phyloP scores from a whole-genome alignment of 2,113 vertebrate species.

The Ascaphus truei region DNA sequence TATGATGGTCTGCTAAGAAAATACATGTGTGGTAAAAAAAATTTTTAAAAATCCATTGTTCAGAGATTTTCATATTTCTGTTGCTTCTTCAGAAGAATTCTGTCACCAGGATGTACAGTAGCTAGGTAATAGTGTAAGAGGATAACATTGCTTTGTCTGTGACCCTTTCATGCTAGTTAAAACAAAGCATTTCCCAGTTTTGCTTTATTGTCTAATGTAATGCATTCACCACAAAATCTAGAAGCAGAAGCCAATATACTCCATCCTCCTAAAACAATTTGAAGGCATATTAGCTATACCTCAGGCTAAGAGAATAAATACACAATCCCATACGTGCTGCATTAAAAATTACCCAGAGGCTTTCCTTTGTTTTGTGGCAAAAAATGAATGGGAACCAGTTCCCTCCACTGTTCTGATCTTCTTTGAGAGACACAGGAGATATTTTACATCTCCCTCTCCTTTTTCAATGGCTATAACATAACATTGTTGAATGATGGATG shows the following conservation, averaged over 20 bases:
- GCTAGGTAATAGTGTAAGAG: slow-evolving; percentile 14
- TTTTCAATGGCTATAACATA: slow-evolving; percentile 16
- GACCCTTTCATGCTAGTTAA: slow-evolving; percentile 30
- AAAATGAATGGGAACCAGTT: slow-evolving; percentile 6
- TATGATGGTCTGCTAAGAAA: too few relatives aligned
- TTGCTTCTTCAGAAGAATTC: too few relatives aligned
- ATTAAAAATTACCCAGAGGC: not conserved
- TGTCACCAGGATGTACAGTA: not conserved
- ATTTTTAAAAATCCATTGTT: too few relatives aligned
- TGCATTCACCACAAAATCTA: not conserved
- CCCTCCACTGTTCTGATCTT: not conserved
- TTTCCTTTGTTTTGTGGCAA: not conserved
- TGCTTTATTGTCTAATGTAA: not conserved
- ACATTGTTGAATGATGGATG: slow-evolving; percentile 26
- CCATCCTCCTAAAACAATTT: not conserved
- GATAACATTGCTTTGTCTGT: slow-evolving; percentile 10
- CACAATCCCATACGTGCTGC: not conserved
- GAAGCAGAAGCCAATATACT: not conserved
- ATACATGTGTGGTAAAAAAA: too few relatives aligned
- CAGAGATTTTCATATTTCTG: too few relatives aligned
- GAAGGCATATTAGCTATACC: not conserved
- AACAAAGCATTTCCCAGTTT: slow-evolving; percentile 17
- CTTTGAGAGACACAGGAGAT: slow-evolving; percentile 17
- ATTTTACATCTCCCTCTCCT: slow-evolving; percentile 6
- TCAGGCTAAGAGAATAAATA: not conserved